Evolutionary conservation across 2,888 invertebrate genomes (phyloP).

Genomic region (Deilephila elpenor): DNA sequence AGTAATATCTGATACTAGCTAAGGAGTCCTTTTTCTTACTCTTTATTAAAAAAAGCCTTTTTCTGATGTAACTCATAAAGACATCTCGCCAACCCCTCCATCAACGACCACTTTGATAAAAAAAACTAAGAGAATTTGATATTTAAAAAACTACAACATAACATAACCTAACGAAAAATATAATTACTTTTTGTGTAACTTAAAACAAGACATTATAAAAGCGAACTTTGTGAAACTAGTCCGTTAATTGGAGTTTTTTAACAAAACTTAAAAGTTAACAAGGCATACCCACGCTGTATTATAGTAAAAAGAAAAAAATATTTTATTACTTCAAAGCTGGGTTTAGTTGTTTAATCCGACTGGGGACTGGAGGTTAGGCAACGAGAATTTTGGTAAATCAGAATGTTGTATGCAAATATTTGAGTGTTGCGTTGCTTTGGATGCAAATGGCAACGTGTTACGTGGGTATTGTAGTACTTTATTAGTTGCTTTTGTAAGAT

Average conservation of each 20-base stretch:
- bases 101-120: neutral
- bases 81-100: too few species aligned
- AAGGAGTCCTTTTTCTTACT: too few species aligned
- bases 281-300: neutral
- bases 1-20: too few species aligned
- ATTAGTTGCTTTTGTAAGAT: too few species aligned
- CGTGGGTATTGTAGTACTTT: neutral
- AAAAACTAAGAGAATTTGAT: slow-evolving; percentile 5
- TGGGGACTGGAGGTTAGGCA: neutral
- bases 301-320: neutral
- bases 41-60: neutral
- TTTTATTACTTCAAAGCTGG: neutral
- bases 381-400: neutral
- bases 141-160: neutral
- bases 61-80: neutral
- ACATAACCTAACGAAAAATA: neutral
- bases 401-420: neutral
- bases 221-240: slow-evolving; percentile 9
- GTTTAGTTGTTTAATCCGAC: neutral
- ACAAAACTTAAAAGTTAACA: neutral
- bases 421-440: neutral
- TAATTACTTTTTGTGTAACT: neutral
- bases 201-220: neutral
- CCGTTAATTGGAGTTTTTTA: slow-evolving; percentile 20
- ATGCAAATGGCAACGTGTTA: neutral